A percentile compares a stretch with the other conserved stretches of the same genome.
Evolutionary conservation across 2,888 invertebrate species (phyloP).

Genomic region (Scaeva pyrastri): DNA sequence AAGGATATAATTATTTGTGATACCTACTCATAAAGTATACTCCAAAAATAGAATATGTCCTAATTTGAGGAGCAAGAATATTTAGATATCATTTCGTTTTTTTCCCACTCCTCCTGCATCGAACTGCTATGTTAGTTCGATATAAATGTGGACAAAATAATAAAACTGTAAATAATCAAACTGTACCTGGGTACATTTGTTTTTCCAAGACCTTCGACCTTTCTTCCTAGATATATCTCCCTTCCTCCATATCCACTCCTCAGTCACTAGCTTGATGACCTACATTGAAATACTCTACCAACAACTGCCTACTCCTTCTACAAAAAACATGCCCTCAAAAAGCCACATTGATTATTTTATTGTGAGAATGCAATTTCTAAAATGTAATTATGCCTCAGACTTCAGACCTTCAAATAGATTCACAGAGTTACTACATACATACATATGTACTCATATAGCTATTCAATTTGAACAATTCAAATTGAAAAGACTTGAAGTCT

Average conservation of each 20-base stretch:
- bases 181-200: no score
- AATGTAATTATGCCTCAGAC: background rate
- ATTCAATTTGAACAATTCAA: conserved; percentile 38
- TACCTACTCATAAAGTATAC: no score
- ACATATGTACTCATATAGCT: background rate
- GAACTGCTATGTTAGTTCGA: no score
- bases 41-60: no score
- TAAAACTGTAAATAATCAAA: background rate
- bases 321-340: background rate
- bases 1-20: no score
- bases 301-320: background rate
- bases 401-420: background rate
- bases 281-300: background rate
- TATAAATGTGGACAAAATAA: no score
- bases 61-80: no score
- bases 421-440: conserved; percentile 27
- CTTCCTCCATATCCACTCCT: background rate
- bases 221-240: background rate
- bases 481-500: conserved; percentile 53
- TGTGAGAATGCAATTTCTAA: background rate
- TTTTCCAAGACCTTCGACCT: background rate
- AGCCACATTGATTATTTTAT: background rate
- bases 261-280: background rate
- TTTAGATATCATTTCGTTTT: no score
- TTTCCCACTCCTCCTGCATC: no score